Evolutionary conservation across 2,888 invertebrate genomes (phyloP), one percentile per base, ranked within the genome.

Genomic region (Eupelmus urozonus): DNA sequence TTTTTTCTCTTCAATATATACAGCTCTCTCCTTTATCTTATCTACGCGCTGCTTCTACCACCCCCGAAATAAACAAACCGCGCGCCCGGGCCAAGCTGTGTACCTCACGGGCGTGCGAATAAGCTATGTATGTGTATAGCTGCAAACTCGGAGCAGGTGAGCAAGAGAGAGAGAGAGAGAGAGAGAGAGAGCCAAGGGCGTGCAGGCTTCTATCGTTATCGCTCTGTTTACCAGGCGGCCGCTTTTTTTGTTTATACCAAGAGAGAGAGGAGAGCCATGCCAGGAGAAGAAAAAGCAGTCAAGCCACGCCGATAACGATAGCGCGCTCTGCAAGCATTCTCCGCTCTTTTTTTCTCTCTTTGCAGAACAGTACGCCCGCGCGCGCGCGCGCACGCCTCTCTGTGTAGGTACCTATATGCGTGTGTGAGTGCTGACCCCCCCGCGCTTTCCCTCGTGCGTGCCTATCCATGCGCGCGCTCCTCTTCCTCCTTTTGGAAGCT

Each of bases 221-320:
- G 25, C 29, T 45, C 5, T 69, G 69, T 69, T 69, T 69, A 67
- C 67, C 13, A 55, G 55, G 25, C 13, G 9, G 2, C 45, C 29
- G 23, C 9, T 23, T 63, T 72, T 20, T 55, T 73, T 73, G 63
- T 73, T 59, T 65, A 63, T 65, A 13, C 23, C 73, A 42, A n/a
- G 29, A 34, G n/a, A n/a, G n/a, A n/a, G n/a, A n/a, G n/a, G n/a
- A n/a, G n/a, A n/a, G n/a, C n/a, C n/a, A 34, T 34, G 34, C 34
- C 34, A 34, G 9, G 34, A 34, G 9, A 34, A 16, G 25, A 11
- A 34, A 40, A n/a, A n/a, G n/a, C n/a, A n/a, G n/a, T n/a, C n/a
- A n/a, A n/a, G n/a, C 2, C 45, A 11, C 18, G 40, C 40, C 45
- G 11, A 63, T 20, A 45, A 45, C n/a, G 18, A 20, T 18, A 13